These are phyloP conservation scores for Pocillopora damicornis DNA, from an alignment of 64 coral and sea anemone species.

Conservation along the genomic window DNA sequence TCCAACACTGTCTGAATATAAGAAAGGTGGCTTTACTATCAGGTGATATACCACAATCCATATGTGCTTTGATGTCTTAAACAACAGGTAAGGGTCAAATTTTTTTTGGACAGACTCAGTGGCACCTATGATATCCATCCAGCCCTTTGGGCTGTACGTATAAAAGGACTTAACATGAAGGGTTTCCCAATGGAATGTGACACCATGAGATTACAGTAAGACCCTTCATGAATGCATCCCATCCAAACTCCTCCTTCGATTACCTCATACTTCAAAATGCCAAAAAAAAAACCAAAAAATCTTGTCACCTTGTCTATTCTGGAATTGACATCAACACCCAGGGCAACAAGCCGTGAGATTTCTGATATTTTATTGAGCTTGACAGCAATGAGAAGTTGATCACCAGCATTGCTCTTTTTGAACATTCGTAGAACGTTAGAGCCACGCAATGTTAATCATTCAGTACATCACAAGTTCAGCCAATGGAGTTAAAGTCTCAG, in stretches of 20 bases:
- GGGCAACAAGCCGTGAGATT: conserved; percentile 58
- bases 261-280: too few species aligned
- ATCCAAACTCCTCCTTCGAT: not conserved
- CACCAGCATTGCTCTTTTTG: conserved; percentile 41
- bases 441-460: not conserved
- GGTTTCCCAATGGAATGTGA: not conserved
- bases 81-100: too few species aligned
- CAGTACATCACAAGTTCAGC: not conserved
- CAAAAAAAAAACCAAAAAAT: too few species aligned
- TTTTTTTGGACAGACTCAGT: too few species aligned
- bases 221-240: not conserved
- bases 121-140: too few species aligned
- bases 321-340: conserved; percentile 59
- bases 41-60: too few species aligned
- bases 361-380: conserved; percentile 59
- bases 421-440: conserved; percentile 40
- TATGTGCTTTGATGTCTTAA: too few species aligned
- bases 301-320: conserved; percentile 48
- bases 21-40: too few species aligned
- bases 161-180: too few species aligned
- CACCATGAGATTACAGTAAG: not conserved
- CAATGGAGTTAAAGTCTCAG: too few species aligned
- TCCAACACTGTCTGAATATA: too few species aligned
- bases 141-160: too few species aligned
- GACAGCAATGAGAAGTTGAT: conserved; percentile 66